Evolutionary conservation across 2,888 invertebrate species (phyloP).

Genomic region (Flexamia atlantica): DNA sequence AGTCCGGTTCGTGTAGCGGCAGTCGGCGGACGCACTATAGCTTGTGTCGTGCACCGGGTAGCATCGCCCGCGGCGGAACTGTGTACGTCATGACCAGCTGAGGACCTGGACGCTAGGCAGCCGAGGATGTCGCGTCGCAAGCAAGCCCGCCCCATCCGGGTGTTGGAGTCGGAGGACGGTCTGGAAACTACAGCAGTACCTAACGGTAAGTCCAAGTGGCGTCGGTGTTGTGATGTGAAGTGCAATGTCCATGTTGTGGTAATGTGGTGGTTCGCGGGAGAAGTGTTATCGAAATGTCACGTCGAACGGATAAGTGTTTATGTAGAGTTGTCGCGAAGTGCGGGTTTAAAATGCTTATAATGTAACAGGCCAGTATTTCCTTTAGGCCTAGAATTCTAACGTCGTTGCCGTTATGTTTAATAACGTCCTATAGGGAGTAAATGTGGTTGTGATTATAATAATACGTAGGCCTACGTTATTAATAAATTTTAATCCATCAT

Average conservation of each 20-base stretch:
- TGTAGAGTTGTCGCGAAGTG: too few species aligned
- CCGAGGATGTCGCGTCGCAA: conserved; percentile 77
- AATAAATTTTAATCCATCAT: too few species aligned
- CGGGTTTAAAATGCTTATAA: too few species aligned
- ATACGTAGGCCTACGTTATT: too few species aligned
- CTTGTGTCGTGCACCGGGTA: conserved; percentile 34
- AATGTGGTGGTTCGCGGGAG: neutral
- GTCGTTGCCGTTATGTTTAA: too few species aligned
- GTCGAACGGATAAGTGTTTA: too few species aligned
- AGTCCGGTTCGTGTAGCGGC: neutral
- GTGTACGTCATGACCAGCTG: neutral
- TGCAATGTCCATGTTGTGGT: conserved; percentile 43
- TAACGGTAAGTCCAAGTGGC: conserved; percentile 66
- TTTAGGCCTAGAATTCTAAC: too few species aligned
- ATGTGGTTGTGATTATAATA: too few species aligned
- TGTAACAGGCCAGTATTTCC: too few species aligned
- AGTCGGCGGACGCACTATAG: conserved; percentile 35
- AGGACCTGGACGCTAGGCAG: conserved; percentile 46
- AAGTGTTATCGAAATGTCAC: too few species aligned
- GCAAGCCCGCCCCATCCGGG: conserved; percentile 77
- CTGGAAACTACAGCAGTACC: conserved; percentile 42
- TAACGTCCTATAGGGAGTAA: too few species aligned
- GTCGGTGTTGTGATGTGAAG: conserved; percentile 50
- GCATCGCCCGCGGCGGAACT: conserved; percentile 37
- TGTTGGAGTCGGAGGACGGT: conserved; percentile 75